Evolutionary conservation across 2,113 vertebrate species (phyloP).

Genomic region (Hyaena hyaena): DNA sequence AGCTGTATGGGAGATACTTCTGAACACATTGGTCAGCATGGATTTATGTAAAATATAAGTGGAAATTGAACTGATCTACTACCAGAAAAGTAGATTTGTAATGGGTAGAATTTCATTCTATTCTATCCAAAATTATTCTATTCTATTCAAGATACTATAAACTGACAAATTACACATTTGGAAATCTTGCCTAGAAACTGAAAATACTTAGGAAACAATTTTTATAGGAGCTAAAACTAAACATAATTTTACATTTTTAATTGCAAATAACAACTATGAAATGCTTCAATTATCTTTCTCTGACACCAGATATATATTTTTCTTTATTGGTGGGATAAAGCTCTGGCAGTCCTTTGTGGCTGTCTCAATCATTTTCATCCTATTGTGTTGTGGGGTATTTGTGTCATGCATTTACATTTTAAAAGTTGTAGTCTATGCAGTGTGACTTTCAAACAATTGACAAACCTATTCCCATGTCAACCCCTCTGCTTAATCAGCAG

Average conservation of each 20-base stretch:
- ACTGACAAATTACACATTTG: background rate
- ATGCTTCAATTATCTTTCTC: background rate
- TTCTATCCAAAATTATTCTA: background rate
- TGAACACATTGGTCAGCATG: background rate
- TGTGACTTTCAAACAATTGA: slow-evolving; percentile 59
- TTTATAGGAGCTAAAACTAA: background rate
- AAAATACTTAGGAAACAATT: background rate
- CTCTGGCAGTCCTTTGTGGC: background rate
- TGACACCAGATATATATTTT: background rate
- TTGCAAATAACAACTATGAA: background rate
- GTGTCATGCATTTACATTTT: slow-evolving; percentile 61
- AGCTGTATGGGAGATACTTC: background rate
- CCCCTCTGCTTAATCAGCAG: slow-evolving; percentile 65
- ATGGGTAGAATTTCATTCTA: background rate
- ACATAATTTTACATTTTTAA: background rate
- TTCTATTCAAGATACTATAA: background rate
- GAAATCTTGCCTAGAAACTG: background rate
- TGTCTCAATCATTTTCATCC: background rate
- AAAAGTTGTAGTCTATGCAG: slow-evolving; percentile 38
- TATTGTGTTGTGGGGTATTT: background rate
- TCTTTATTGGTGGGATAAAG: background rate
- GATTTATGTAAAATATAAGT: background rate
- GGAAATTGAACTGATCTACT: background rate
- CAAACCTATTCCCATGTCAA: slow-evolving; percentile 65
- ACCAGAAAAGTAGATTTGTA: background rate